Evolutionary conservation across 2,113 vertebrate species (phyloP).

Genomic region (Taxidea taxus): DNA sequence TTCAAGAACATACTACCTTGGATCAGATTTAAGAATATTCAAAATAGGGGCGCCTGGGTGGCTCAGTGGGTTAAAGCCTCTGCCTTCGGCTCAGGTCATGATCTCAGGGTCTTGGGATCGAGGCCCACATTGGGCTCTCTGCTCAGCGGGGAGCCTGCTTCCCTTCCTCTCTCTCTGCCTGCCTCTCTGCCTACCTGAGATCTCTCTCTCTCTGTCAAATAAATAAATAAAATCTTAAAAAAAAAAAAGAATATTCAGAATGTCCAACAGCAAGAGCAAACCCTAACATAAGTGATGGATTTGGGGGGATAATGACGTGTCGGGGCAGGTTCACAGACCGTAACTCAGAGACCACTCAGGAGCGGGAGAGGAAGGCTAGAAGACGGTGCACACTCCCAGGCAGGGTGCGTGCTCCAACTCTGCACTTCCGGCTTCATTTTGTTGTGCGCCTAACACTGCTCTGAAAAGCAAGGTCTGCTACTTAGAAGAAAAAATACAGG

Average conservation of each 20-base stretch:
- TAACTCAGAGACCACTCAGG: rapidly evolving
- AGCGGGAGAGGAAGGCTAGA: rapidly evolving
- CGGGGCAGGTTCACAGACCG: rapidly evolving
- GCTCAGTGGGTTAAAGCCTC: too few relatives aligned
- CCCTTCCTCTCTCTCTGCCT: too few relatives aligned
- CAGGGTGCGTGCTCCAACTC: rapidly evolving
- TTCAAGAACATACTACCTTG: not conserved
- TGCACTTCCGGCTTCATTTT: not conserved
- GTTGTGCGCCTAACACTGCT: not conserved
- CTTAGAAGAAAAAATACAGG: not conserved
- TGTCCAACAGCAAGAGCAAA: not conserved
- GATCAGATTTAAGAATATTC: not conserved
- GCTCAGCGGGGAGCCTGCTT: too few relatives aligned
- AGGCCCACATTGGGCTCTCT: too few relatives aligned
- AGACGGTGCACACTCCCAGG: rapidly evolving
- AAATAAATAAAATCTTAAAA: too few relatives aligned
- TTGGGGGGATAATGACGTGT: rapidly evolving
- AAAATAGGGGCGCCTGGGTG: not conserved
- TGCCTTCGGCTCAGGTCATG: too few relatives aligned
- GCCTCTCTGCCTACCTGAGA: too few relatives aligned
- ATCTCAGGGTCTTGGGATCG: too few relatives aligned
- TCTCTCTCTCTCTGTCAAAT: too few relatives aligned
- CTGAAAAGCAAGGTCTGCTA: not conserved
- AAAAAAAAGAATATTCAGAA: not conserved
- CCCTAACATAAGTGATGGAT: not conserved